Evolutionary conservation across 1,140 invertebrate species (phyloP).

Genomic region (Scaptomyza pallida): DNA sequence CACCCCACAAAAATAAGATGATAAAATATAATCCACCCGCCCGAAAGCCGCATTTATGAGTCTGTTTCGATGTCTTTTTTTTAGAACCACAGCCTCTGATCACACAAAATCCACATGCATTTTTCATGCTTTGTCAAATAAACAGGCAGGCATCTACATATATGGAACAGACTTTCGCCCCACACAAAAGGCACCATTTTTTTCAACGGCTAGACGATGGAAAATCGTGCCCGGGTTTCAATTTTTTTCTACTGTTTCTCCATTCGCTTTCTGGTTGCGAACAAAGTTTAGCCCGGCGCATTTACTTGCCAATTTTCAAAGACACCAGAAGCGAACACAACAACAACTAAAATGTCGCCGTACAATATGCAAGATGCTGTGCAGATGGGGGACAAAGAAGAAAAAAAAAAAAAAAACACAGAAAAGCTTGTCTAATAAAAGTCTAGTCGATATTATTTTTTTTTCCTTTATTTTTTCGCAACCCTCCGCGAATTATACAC

Average conservation of each 20-base stretch:
- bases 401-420: no score
- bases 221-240: conserved; percentile 70
- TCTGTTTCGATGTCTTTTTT: no score
- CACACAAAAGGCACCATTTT: conserved; percentile 50
- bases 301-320: conserved; percentile 63
- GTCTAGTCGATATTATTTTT: conserved; percentile 80
- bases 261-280: conserved; percentile 20
- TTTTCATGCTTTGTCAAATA: conserved; percentile 82
- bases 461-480: conserved; percentile 20
- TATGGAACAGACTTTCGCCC: conserved; percentile 33
- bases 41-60: conserved; percentile 14
- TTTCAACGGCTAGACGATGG: conserved; percentile 73
- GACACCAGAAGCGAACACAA: conserved; percentile 44
- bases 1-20: background rate
- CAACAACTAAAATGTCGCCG: conserved; percentile 30
- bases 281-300: conserved; percentile 46
- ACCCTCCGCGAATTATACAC: conserved; percentile 78
- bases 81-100: conserved; percentile 65
- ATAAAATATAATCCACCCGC: background rate
- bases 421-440: conserved; percentile 78
- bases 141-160: conserved; percentile 68
- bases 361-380: conserved; percentile 39
- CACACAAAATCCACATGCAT: conserved; percentile 78
- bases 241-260: conserved; percentile 20
- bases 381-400: conserved; percentile 31